Base-by-base conservation (phyloP, 1,140 invertebrate genomes). In the Drosophila lini region DNA sequence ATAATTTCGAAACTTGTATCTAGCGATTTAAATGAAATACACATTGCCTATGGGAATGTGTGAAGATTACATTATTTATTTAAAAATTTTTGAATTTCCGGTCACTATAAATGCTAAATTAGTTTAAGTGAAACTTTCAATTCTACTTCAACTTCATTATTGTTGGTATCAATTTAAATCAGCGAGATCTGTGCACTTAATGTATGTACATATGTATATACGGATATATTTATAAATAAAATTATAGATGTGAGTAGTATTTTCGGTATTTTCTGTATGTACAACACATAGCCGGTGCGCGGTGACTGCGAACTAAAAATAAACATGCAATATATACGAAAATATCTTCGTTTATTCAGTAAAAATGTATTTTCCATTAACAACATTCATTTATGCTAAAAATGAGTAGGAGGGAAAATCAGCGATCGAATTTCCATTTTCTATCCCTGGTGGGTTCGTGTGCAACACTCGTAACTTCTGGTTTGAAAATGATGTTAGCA, bases 261-360 rank as follows among this genome's bases (percentile, higher is more conserved):
- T 68, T 48, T 56, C 62, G 19, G 50, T 36, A 53, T 62, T 41
- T 69, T 45, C 41, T 44, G 42, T 57, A 71, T 61, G 55, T 45
- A 65, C 44, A 67, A 47, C 34, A 53, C 32, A 36, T 32, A 53
- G 32, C 50, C 32, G 50, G 32, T 53, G 32, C 32, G 50, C 71
- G 60, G 80, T 86, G 82, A 88, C 79, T 88, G 62, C 63, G 36
- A 77, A 65, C 82, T 86, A 86, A 82, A 86, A 86, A 86, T 86
- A 86, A 77, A 88, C 60, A 57, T 50, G 50, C 78, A 88, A 69
- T 78, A 88, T 78, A 84, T 88, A 53, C 32, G 69, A 79, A 77
- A 15, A 36, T 36, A 36, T 69, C 48, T 74, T 88, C 74, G 42
- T 76, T 77, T 68, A 44, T 77, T 55, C 74, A 53, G 74, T 78